Evolutionary conservation across 1,140 invertebrate genomes (phyloP).

Genomic region (Littorina saxatilis): DNA sequence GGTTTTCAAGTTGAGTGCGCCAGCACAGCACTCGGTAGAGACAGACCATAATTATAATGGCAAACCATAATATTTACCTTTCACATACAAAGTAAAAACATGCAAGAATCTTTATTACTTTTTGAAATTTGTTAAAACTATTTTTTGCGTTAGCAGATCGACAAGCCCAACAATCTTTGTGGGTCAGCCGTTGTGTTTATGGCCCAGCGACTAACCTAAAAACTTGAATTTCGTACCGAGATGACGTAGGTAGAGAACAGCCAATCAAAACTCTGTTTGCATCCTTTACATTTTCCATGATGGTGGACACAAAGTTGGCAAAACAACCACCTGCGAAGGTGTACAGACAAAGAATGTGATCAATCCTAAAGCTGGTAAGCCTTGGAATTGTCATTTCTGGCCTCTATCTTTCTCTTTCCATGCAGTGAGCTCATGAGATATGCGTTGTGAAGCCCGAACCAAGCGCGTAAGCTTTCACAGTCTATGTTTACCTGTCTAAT

Average conservation of each 20-base stretch:
- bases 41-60: too few species aligned
- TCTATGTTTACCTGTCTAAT: conserved; percentile 1
- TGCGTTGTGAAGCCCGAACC: not conserved
- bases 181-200: too few species aligned
- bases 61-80: too few species aligned
- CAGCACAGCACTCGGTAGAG: too few species aligned
- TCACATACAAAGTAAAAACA: too few species aligned
- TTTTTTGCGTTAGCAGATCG: too few species aligned
- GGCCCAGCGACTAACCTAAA: too few species aligned
- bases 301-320: conserved; percentile 26
- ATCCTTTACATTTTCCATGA: conserved; percentile 17
- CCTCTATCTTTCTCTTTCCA: too few species aligned
- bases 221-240: conserved; percentile 32
- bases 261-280: conserved; percentile 24
- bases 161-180: too few species aligned
- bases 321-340: conserved; percentile 21
- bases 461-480: not conserved
- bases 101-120: too few species aligned
- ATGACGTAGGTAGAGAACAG: not conserved
- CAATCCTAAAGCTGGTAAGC: not conserved
- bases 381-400: not conserved
- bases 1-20: too few species aligned
- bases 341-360: conserved; percentile 17
- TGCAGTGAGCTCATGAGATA: not conserved
- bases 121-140: too few species aligned